Evolutionary conservation across 2,797 vertebrate genomes (phyloP).

Genomic region (Hephaestus fuliginosus): DNA sequence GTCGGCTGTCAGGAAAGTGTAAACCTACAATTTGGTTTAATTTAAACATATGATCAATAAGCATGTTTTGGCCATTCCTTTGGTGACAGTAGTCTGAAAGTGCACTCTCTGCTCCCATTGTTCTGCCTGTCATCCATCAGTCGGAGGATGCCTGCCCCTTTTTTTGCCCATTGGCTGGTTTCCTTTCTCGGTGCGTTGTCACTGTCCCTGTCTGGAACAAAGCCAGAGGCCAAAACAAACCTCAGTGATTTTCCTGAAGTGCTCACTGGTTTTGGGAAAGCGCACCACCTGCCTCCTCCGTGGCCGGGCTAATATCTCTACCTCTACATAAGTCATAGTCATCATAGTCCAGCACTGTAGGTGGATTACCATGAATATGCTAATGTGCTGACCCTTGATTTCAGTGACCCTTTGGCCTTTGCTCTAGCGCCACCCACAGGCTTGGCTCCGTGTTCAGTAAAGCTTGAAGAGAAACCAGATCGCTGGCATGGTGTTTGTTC

Average conservation of each 20-base stretch:
- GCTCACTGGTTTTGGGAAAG: conserved; percentile 22
- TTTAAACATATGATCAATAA: conserved; percentile 12
- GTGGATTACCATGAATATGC: background rate
- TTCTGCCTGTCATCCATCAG: background rate
- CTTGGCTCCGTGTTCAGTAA: background rate
- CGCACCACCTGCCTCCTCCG: conserved; percentile 18
- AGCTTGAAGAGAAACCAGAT: background rate
- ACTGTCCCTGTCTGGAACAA: conserved; percentile 26
- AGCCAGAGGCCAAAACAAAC: conserved; percentile 40
- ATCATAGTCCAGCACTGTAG: background rate
- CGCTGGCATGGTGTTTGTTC: background rate
- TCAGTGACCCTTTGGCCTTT: background rate
- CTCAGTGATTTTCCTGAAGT: conserved; percentile 6
- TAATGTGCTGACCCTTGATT: background rate
- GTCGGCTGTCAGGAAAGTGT: background rate
- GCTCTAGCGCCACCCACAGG: background rate
- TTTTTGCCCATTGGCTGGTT: background rate
- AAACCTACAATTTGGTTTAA: background rate
- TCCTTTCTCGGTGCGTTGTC: conserved; percentile 19
- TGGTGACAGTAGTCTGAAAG: background rate
- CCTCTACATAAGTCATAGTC: background rate
- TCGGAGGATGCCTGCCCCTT: background rate
- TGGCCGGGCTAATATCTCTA: background rate
- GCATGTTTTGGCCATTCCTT: background rate
- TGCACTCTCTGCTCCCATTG: background rate